phyloP scores from a whole-genome alignment of 2,113 vertebrate species.

The Boleophthalmus pectinirostris region DNA sequence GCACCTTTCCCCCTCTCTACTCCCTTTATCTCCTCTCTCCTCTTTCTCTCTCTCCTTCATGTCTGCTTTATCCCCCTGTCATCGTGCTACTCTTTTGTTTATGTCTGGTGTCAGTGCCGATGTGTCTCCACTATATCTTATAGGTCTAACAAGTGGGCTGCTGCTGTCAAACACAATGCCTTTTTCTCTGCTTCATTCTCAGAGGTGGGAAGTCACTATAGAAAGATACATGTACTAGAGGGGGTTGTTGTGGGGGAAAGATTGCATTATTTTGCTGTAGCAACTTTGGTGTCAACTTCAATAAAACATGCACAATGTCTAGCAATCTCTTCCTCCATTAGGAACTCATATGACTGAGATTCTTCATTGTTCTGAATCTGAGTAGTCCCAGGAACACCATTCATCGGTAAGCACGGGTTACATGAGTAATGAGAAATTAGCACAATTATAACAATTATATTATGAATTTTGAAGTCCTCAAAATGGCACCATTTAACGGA shows the following conservation, averaged over 20 bases:
- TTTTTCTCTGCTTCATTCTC: conserved; percentile 19
- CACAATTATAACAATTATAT: no score
- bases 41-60: conserved; percentile 45
- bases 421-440: no score
- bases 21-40: conserved; percentile 13
- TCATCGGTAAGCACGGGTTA: no score
- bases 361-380: no score
- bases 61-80: conserved; percentile 54
- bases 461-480: no score
- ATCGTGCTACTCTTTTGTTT: conserved; percentile 65
- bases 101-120: conserved; percentile 36
- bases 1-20: conserved; percentile 19
- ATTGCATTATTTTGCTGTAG: background rate
- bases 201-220: background rate
- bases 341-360: no score
- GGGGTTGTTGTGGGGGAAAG: background rate
- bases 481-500: no score
- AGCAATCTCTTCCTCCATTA: no score
- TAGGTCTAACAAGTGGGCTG: background rate
- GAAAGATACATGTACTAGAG: background rate
- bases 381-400: no score
- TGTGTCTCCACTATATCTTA: conserved; percentile 14
- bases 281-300: background rate
- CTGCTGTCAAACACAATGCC: conserved; percentile 6
- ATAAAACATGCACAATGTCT: background rate